A percentile compares a stretch with the other conserved stretches of the same genome.
These are phyloP conservation scores for Pelodiscus sinensis DNA, from an alignment of 2,113 vertebrate genomes.

Conservation along the genomic window DNA sequence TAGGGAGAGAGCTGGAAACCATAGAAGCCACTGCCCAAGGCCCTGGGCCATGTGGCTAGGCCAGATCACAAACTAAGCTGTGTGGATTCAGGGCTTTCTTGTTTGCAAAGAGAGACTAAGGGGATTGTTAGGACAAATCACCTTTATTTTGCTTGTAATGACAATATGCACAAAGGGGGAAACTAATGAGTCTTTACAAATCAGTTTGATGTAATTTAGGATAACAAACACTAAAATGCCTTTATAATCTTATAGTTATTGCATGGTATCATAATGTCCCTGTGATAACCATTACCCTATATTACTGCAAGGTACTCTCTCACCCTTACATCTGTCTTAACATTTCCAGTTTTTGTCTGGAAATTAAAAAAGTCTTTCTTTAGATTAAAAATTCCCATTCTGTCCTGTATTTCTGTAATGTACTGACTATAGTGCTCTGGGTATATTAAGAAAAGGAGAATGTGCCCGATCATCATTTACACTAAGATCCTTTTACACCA, in stretches of 20 bases:
- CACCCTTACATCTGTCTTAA: background rate
- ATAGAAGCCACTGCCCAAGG: background rate
- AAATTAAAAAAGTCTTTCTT: background rate
- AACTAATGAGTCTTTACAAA: background rate
- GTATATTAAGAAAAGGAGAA: background rate
- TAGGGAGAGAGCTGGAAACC: background rate
- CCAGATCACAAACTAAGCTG: background rate
- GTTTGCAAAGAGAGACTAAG: background rate
- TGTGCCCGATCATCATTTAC: background rate
- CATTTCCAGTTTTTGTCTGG: accelerated
- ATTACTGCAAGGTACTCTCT: background rate
- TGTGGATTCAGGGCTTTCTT: background rate
- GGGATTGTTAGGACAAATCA: background rate
- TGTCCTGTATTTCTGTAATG: no score
- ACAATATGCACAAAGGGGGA: background rate
- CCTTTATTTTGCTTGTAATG: background rate
- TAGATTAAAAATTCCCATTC: background rate
- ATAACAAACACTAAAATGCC: background rate
- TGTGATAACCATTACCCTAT: background rate
- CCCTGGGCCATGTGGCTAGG: background rate
- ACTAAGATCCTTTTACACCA: background rate
- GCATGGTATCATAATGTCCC: background rate
- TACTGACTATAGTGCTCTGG: background rate
- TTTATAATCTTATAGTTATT: background rate
- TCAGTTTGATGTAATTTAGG: background rate